phyloP scores from a whole-genome alignment of 2,113 vertebrate genomes.

The Xiphophorus maculatus region DNA sequence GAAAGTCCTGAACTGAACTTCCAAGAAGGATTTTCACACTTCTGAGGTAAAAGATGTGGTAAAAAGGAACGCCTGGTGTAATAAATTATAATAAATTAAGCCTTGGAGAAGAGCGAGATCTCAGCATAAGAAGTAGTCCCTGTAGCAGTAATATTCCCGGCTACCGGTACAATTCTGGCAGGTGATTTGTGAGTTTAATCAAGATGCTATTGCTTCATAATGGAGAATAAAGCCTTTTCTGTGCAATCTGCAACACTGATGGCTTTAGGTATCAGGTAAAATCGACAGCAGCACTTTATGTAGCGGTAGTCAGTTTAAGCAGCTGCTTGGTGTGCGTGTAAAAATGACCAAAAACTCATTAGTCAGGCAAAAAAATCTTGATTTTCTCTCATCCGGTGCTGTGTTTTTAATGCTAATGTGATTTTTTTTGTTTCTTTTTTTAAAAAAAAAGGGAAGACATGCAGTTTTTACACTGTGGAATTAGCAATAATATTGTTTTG shows the following conservation, averaged over 20 bases:
- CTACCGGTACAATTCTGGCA: constrained; percentile 11
- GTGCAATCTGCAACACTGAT: background rate
- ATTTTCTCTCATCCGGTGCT: background rate
- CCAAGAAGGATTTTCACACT: background rate
- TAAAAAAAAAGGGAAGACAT: too few relatives aligned
- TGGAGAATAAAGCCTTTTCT: background rate
- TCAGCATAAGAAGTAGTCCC: constrained; percentile 2
- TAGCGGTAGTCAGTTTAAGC: background rate
- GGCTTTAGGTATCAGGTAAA: background rate
- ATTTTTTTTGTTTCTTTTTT: background rate
- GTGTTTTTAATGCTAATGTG: background rate
- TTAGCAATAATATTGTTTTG: background rate
- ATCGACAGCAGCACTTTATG: background rate
- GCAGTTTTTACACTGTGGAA: too few relatives aligned
- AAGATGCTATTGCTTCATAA: constrained; percentile 25
- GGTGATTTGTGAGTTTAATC: constrained; percentile 39
- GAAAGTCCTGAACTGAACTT: constrained; percentile 21
- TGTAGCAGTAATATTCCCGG: constrained; percentile 6
- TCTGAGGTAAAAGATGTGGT: background rate
- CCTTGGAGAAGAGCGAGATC: background rate
- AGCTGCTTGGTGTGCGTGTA: background rate
- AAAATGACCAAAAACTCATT: background rate
- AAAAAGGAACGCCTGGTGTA: constrained; percentile 1
- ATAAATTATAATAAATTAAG: constrained; percentile 22
- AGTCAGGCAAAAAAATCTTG: background rate